Evolutionary conservation across 1,140 invertebrate genomes (phyloP).

Genomic region (Euura saliciscinereae): DNA sequence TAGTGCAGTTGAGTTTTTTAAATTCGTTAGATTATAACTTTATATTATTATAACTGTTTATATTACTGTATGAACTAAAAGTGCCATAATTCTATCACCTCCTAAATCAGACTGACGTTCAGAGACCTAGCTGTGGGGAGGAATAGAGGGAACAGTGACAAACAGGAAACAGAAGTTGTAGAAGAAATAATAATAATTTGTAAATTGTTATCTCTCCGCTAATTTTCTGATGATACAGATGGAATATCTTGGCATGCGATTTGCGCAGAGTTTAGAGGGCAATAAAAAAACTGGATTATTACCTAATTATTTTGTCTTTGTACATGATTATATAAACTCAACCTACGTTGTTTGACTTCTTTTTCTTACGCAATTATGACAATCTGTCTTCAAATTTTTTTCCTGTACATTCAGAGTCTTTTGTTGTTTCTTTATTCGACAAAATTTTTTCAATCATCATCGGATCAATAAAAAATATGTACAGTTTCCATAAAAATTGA

Average conservation of each 20-base stretch:
- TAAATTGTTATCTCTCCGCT: not conserved
- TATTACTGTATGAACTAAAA: too few species aligned
- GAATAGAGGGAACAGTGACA: not conserved
- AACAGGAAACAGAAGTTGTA: not conserved
- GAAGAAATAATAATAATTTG: not conserved
- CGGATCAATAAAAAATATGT: not conserved
- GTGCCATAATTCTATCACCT: not conserved
- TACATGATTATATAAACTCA: not conserved
- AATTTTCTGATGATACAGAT: constrained; percentile 2
- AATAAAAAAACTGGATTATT: not conserved
- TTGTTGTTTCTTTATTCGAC: not conserved
- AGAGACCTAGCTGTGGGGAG: too few species aligned
- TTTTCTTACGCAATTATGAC: not conserved
- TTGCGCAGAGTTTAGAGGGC: not conserved
- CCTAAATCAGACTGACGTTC: not conserved
- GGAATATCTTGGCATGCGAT: not conserved
- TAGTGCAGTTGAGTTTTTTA: too few species aligned
- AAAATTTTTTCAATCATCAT: not conserved
- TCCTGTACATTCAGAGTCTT: not conserved
- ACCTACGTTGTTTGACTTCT: not conserved
- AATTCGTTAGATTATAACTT: too few species aligned
- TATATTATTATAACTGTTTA: too few species aligned
- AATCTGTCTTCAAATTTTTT: too few species aligned
- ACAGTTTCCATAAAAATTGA: too few species aligned
- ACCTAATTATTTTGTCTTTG: not conserved